phyloP scores from a whole-genome alignment of 2,888 invertebrate genomes.

The Anaspis maculata region DNA sequence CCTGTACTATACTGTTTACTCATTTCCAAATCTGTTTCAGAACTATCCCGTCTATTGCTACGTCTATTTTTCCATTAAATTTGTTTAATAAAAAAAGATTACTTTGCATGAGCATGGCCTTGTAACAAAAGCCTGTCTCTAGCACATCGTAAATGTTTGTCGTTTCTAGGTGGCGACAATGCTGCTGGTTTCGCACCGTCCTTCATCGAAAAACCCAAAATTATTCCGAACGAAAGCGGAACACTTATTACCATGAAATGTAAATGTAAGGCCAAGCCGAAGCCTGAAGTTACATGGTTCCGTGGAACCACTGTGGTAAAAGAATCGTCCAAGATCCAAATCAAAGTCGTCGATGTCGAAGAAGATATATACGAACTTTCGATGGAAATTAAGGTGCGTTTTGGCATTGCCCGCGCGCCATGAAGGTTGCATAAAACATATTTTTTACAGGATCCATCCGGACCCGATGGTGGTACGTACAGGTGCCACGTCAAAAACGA shows the following conservation, averaged over 20 bases:
- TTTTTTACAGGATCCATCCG: slow-evolving; percentile 61
- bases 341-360: slow-evolving; percentile 66
- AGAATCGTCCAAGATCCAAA: slow-evolving; percentile 77
- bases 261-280: slow-evolving; percentile 90
- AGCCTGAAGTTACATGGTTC: slow-evolving; percentile 92
- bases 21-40: slow-evolving; percentile 29
- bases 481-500: slow-evolving; percentile 93
- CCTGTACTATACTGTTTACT: slow-evolving; percentile 7
- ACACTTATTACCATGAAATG: slow-evolving; percentile 97
- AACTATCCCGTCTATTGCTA: slow-evolving; percentile 14
- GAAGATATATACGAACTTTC: slow-evolving; percentile 84
- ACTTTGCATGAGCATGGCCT: slow-evolving; percentile 44
- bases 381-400: slow-evolving; percentile 66
- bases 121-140: slow-evolving; percentile 27
- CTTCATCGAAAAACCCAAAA: slow-evolving; percentile 96
- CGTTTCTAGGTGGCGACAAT: slow-evolving; percentile 75
- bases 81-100: too few species aligned
- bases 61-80: slow-evolving; percentile 26
- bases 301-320: slow-evolving; percentile 79
- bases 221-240: slow-evolving; percentile 96
- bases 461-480: slow-evolving; percentile 78
- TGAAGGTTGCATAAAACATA: too few species aligned
- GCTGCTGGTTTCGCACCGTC: slow-evolving; percentile 91
- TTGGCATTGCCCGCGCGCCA: background rate
- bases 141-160: slow-evolving; percentile 26